Evolutionary conservation across 2,113 vertebrate species (phyloP).

Genomic region (Tetrao urogallus): DNA sequence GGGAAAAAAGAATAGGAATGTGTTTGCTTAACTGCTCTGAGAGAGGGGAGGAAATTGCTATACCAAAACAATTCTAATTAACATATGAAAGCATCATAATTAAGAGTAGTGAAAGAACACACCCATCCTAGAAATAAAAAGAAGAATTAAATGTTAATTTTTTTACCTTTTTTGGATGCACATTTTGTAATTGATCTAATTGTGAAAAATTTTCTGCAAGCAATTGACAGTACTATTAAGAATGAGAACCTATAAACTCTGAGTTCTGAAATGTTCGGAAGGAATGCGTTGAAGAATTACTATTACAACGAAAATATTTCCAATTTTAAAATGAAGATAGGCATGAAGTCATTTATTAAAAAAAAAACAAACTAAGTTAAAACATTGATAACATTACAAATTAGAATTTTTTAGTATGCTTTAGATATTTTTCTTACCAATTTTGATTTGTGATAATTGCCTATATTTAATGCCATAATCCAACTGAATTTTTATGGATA

Average conservation of each 20-base stretch:
- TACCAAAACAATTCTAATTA: constrained; percentile 3
- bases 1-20: neutral
- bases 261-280: neutral
- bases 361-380: neutral
- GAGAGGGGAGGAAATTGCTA: neutral
- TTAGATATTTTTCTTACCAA: neutral
- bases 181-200: constrained; percentile 7
- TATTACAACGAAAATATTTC: neutral
- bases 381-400: neutral
- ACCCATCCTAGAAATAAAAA: neutral
- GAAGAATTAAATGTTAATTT: neutral
- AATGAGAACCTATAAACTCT: neutral
- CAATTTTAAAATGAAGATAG: neutral
- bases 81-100: neutral
- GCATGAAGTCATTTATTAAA: neutral
- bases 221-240: neutral
- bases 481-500: neutral
- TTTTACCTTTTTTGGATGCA: neutral
- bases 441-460: neutral
- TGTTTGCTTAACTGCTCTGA: neutral
- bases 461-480: neutral
- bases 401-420: neutral
- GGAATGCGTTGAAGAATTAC: neutral
- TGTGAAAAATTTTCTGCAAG: neutral
- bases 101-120: neutral